phyloP scores from a whole-genome alignment of 2,888 invertebrate species.

The Sesia apiformis region DNA sequence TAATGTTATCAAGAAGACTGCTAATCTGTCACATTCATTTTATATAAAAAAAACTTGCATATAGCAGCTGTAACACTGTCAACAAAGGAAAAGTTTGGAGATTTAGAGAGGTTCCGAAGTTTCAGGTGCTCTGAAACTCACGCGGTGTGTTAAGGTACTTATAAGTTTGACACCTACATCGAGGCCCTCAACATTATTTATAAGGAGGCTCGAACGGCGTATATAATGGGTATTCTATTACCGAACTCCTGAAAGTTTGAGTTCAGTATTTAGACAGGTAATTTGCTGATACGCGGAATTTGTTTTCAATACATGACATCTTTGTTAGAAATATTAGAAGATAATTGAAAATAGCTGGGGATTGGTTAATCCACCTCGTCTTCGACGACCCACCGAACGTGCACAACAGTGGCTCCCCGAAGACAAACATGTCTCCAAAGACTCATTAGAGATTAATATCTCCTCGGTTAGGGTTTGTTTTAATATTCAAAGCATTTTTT shows the following conservation, averaged over 20 bases:
- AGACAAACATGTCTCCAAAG: too few relatives aligned
- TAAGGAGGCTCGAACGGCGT: conserved; percentile 25
- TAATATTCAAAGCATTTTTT: too few relatives aligned
- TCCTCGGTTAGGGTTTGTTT: too few relatives aligned
- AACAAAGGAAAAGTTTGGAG: conserved; percentile 40
- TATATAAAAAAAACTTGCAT: conserved; percentile 22
- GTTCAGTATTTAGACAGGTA: conserved; percentile 23
- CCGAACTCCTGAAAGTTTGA: conserved; percentile 31
- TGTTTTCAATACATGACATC: too few relatives aligned
- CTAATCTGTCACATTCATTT: too few relatives aligned
- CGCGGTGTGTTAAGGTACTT: conserved; percentile 23
- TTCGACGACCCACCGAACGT: too few relatives aligned
- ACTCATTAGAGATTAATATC: too few relatives aligned
- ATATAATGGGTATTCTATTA: conserved; percentile 36
- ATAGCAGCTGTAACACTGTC: conserved; percentile 33
- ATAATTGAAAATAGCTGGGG: too few relatives aligned
- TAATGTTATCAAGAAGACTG: too few relatives aligned
- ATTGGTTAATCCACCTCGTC: too few relatives aligned
- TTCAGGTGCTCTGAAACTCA: conserved; percentile 14
- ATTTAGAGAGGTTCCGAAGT: conserved; percentile 47
- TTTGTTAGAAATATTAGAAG: too few relatives aligned
- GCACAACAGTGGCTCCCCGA: too few relatives aligned
- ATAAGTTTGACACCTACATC: conserved; percentile 30
- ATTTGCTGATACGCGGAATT: conserved; percentile 14
- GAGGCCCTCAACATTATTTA: conserved; percentile 34